Evolutionary conservation across 1,140 invertebrate genomes (phyloP), one percentile per base, ranked within the genome.

Genomic region (Drosophila subpulchrella): DNA sequence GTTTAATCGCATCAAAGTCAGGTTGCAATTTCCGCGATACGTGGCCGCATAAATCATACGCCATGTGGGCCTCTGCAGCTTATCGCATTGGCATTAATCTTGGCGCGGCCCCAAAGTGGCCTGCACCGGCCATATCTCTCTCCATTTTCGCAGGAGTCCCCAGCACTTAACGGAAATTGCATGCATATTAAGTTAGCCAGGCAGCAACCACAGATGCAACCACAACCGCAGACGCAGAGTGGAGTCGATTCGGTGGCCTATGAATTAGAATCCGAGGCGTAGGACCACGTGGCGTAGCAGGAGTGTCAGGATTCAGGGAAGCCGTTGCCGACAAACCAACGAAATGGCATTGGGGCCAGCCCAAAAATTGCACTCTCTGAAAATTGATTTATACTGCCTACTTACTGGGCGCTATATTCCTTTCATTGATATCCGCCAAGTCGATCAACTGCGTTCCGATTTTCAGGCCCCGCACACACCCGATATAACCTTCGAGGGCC

Each of bases 401-500:
- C 79, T 94, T 94, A 93, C 96, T 95, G 93, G 95, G 94, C 90
- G 95, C 94, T 92, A 95, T 95, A 76, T 95, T 95, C 86, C 95
- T 94, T 82, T 95, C 95, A 50, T 95, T 95, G 76, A 96, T 95
- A 50, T 93, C 94, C 15, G 96, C 94, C 34, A 98, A 92, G 93
- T 97, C 95, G 36, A 98, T 95, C 12, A 96, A 94, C 78, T 95
- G 95, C 58, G 96, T 93, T 17, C 96, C 97, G 63, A 98, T 97
- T 94, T 97, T 97, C 42, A 98, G 94, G 10, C 98, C 98, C 73
- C 97, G 94, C 15, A 98, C 94, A 85, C 97, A 99, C 1, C 98
- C 97, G 12, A 97, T 95, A 86, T 97, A 97, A 6, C 94, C 94
- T 65, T 97, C 94, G 4, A 94, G 94, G 4, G 95, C 88, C 1